phyloP scores from a whole-genome alignment of 1,140 invertebrate species.

The Planococcus citri region DNA sequence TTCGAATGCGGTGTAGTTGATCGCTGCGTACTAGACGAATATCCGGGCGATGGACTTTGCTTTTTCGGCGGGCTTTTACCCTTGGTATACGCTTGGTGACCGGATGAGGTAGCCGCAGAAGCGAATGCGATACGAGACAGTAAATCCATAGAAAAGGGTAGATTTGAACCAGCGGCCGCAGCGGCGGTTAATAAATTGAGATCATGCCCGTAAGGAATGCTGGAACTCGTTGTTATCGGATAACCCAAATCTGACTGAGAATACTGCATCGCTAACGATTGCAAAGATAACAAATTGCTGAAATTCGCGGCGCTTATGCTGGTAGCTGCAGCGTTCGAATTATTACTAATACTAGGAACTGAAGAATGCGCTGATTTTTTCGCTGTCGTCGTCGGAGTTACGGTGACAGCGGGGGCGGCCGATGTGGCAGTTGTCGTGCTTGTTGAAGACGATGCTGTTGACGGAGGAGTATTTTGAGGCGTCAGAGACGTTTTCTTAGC shows the following conservation, averaged over 20 bases:
- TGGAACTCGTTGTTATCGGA: not conserved
- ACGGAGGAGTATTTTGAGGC: no score
- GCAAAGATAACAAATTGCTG: not conserved
- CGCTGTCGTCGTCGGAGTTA: not conserved
- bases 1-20: not conserved
- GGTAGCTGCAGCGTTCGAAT: not conserved
- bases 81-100: not conserved
- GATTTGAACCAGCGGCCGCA: not conserved
- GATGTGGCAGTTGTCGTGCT: no score
- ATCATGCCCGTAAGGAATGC: slow-evolving; percentile 1
- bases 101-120: not conserved
- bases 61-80: not conserved
- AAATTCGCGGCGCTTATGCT: not conserved
- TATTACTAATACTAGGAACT: not conserved
- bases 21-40: not conserved
- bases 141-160: slow-evolving; percentile 6
- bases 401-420: no score
- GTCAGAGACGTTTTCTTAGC: not conserved
- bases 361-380: slow-evolving; percentile 1
- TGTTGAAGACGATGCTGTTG: no score
- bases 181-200: not conserved
- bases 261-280: slow-evolving; percentile 7
- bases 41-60: not conserved
- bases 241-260: slow-evolving; percentile 8
- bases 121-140: not conserved